phyloP scores from a whole-genome alignment of 2,888 invertebrate species.

The Lasioglossum malachurum region DNA sequence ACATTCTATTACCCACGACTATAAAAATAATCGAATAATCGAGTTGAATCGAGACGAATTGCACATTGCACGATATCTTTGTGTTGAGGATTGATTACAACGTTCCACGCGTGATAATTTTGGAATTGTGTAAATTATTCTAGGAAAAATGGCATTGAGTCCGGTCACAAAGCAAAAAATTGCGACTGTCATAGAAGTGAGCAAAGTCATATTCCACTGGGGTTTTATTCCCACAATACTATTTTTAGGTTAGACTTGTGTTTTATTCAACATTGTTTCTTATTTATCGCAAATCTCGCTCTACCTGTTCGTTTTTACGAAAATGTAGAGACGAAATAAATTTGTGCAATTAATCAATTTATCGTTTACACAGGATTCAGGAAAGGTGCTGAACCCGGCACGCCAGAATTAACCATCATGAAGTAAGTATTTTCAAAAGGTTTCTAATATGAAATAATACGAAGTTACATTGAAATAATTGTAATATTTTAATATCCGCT shows the following conservation, averaged over 20 bases:
- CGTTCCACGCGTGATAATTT: not conserved
- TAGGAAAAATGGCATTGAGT: constrained; percentile 82
- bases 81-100: not conserved
- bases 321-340: constrained; percentile 14
- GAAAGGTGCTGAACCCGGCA: constrained; percentile 89
- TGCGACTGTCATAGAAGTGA: constrained; percentile 86
- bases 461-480: not conserved
- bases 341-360: constrained; percentile 15
- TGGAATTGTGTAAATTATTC: not conserved
- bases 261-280: not conserved
- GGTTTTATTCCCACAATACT: constrained; percentile 90
- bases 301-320: not conserved
- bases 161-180: constrained; percentile 88
- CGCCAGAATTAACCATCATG: constrained; percentile 87
- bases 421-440: constrained; percentile 83
- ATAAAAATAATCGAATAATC: constrained; percentile 19
- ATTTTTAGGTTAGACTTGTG: constrained; percentile 87
- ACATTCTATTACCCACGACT: not conserved
- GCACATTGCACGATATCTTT: not conserved
- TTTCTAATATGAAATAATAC: not conserved
- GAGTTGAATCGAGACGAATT: not conserved
- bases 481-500: constrained; percentile 65
- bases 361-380: constrained; percentile 86
- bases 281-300: not conserved
- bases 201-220: constrained; percentile 89